These are phyloP conservation scores for Brachionus koreanus DNA, from an alignment of 1,140 invertebrate species.

Conservation along the genomic window DNA sequence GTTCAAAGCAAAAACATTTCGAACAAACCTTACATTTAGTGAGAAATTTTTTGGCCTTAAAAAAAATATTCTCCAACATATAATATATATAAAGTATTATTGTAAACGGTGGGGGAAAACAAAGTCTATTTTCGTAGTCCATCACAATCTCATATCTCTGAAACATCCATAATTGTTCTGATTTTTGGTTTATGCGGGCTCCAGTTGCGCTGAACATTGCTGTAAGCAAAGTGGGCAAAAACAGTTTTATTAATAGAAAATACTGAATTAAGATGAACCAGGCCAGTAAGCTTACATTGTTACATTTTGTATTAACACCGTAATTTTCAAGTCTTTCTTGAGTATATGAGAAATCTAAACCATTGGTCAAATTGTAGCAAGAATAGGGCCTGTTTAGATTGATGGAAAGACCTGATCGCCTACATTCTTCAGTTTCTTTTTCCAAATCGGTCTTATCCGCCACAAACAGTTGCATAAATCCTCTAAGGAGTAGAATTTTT, in stretches of 20 bases:
- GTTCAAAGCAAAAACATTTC: neutral
- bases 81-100: conserved; percentile 1
- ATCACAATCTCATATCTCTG: conserved; percentile 59
- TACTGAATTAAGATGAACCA: conserved; percentile 59
- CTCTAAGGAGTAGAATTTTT: conserved; percentile 53
- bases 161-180: conserved; percentile 57
- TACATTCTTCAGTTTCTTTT: conserved; percentile 46
- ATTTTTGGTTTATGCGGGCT: conserved; percentile 52
- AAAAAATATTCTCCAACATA: neutral
- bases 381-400: conserved; percentile 5
- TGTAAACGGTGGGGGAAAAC: conserved; percentile 40
- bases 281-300: conserved; percentile 53
- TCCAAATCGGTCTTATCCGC: conserved; percentile 57
- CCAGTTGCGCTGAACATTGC: conserved; percentile 58
- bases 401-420: conserved; percentile 32
- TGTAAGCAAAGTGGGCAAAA: conserved; percentile 58
- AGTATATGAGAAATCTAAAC: conserved; percentile 5
- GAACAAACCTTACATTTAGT: neutral
- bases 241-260: conserved; percentile 58
- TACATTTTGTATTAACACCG: conserved; percentile 49
- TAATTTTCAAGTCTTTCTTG: conserved; percentile 6
- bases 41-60: neutral
- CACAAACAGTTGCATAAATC: conserved; percentile 58
- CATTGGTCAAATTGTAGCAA: conserved; percentile 28
- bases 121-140: conserved; percentile 58